A percentile compares a stretch with the other conserved stretches of the same genome.
Evolutionary conservation across 2,888 invertebrate species (phyloP).

Genomic region (Meandrusa payeni): DNA sequence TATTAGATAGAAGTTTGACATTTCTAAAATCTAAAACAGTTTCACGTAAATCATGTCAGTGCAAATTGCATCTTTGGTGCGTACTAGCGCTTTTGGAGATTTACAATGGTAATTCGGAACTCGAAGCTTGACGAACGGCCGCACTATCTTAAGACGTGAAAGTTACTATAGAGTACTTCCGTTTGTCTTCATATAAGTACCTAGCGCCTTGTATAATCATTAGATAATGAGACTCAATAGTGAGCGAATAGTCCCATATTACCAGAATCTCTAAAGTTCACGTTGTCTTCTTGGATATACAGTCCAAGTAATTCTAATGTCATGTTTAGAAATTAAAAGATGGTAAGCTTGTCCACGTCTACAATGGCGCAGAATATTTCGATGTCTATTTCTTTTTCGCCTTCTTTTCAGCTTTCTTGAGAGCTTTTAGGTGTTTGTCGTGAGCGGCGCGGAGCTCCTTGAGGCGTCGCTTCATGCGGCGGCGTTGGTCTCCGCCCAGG

Average conservation of each 20-base stretch:
- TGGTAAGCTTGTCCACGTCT: neutral
- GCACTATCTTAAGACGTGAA: too few relatives aligned
- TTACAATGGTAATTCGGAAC: conserved; percentile 7
- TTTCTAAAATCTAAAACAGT: conserved; percentile 10
- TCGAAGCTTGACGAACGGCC: neutral
- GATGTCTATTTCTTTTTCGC: conserved; percentile 84
- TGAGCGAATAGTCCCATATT: conserved; percentile 8
- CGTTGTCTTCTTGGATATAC: neutral
- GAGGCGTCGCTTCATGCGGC: conserved; percentile 89
- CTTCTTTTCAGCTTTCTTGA: conserved; percentile 92
- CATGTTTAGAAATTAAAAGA: neutral
- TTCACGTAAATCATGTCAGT: conserved; percentile 7
- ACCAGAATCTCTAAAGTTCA: conserved; percentile 1
- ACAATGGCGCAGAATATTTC: too few relatives aligned
- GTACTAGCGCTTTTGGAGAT: conserved; percentile 19
- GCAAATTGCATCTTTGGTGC: conserved; percentile 22
- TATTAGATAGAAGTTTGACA: neutral
- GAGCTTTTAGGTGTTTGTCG: conserved; percentile 93
- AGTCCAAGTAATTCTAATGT: too few relatives aligned
- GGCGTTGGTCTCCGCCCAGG: conserved; percentile 89
- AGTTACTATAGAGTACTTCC: too few relatives aligned
- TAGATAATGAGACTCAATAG: neutral
- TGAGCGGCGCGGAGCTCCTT: conserved; percentile 90
- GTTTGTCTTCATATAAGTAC: neutral
- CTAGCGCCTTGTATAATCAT: neutral